These are phyloP conservation scores for Eupithecia centaureata DNA, from an alignment of 2,888 invertebrate genomes.

Conservation along the genomic window DNA sequence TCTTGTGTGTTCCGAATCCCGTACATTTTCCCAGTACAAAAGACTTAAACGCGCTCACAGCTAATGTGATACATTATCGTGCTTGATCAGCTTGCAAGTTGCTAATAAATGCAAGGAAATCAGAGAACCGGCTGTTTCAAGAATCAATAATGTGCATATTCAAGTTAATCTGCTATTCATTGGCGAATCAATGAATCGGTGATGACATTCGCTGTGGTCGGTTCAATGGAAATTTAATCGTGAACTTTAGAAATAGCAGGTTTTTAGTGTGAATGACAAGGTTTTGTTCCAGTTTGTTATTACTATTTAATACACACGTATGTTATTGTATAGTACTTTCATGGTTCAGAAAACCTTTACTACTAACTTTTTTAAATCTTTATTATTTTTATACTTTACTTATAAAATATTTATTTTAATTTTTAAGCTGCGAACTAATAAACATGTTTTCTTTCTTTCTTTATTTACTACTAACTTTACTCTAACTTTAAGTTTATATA, in stretches of 20 bases:
- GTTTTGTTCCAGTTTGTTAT: background rate
- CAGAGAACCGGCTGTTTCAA: slow-evolving; percentile 30
- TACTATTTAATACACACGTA: background rate
- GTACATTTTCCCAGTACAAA: slow-evolving; percentile 40
- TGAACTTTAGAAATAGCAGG: background rate
- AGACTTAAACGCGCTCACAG: slow-evolving; percentile 52
- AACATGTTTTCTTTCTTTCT: too few relatives aligned
- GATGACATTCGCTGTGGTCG: slow-evolving; percentile 13
- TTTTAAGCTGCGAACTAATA: too few relatives aligned
- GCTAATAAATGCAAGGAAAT: slow-evolving; percentile 34
- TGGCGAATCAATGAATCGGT: slow-evolving; percentile 21
- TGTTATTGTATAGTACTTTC: background rate
- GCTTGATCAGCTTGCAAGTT: slow-evolving; percentile 26
- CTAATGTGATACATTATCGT: slow-evolving; percentile 52
- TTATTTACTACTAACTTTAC: too few relatives aligned
- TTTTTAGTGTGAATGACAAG: background rate
- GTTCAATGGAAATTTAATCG: background rate
- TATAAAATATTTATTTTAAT: too few relatives aligned
- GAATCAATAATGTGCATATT: slow-evolving; percentile 39
- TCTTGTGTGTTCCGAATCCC: slow-evolving; percentile 1
- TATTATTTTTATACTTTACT: too few relatives aligned
- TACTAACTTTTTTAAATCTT: too few relatives aligned
- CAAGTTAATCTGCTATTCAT: slow-evolving; percentile 32
- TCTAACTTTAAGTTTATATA: too few relatives aligned
- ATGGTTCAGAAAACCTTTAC: background rate